Base-by-base conservation (phyloP, 2,888 invertebrate species). In the Acleris laterana region DNA sequence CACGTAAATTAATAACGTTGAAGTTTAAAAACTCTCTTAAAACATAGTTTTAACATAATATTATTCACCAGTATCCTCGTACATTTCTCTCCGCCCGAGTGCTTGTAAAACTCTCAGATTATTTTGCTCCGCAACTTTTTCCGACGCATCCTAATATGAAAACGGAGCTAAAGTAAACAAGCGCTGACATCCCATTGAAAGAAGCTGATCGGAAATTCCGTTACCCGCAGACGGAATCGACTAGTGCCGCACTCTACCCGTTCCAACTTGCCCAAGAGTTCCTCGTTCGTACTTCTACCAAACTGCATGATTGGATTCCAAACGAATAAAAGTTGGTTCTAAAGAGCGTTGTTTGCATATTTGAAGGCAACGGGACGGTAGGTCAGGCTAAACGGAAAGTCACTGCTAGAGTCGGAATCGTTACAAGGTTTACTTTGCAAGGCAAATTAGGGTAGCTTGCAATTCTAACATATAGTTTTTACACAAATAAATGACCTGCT, bases 191-290 rank as follows among this genome's bases (percentile, higher is more conserved):
- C 77, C 77, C 76, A 68, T 77, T 70, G 76, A 79, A 84, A 84
- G 84, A 80, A 83, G 75, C 82, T 85, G 89, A 90, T 91, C 84
- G 85, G 78, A 80, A 86, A 91, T 91, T 91, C 90, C 74, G 88
- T 91, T 89, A 86, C 83, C 79, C 83, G 83, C 85, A 89, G 80
- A 92, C 85, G 82, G 90, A 91, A 90, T 91, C 75, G 80, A 77
- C 80, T 81, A 89, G 87, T 82, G 79, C 80, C 72, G 76, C 77
- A 80, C 78, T 81, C 75, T 72, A 74, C 72, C 72, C 79, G 78
- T 79, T 81, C 79, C 78, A 78, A 78, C 80, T 81, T 72, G 69
- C 72, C 75, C 68, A 83, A 85, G 78, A 82, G 84, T 85, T 88
- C 80, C 75, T 77, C 71, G 60, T 65, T 73, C 76, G 70, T 73